A percentile compares a stretch with the other conserved stretches of the same genome.
Conservation (phyloP, 2,888 invertebrate genomes). For the Megamerina dolium region DNA sequence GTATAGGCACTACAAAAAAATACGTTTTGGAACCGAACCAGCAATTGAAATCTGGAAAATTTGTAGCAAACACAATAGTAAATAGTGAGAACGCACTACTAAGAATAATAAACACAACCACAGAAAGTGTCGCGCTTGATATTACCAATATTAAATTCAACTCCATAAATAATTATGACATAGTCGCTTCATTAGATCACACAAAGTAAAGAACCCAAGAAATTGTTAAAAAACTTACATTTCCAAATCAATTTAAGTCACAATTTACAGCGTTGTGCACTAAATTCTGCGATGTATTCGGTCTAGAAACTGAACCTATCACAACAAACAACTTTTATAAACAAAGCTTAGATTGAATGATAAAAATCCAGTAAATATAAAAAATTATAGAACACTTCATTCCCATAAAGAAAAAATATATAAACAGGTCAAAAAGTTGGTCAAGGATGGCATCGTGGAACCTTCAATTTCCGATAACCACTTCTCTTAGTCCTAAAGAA, state of each 20-base stretch:
- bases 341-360: conserved; percentile 4
- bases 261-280: background rate
- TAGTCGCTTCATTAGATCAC: background rate
- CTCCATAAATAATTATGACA: conserved; percentile 6
- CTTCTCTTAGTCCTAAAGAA: conserved; percentile 8
- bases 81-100: conserved; percentile 3
- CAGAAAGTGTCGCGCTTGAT: background rate
- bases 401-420: conserved; percentile 9
- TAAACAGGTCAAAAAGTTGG: conserved; percentile 3
- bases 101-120: conserved; percentile 5
- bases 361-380: conserved; percentile 7
- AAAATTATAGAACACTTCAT: conserved; percentile 12
- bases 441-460: conserved; percentile 8
- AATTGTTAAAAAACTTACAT: background rate
- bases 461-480: conserved; percentile 3
- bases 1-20: conserved; percentile 2
- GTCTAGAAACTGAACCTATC: conserved; percentile 7
- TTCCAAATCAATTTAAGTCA: conserved; percentile 1
- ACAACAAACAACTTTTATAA: conserved; percentile 11
- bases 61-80: conserved; percentile 2
- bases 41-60: too few species aligned
- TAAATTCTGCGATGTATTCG: conserved; percentile 8
- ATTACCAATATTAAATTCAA: background rate
- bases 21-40: conserved; percentile 6
- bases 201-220: background rate